Conservation (phyloP, 2,113 vertebrate genomes). For the Scopus umbretta region DNA sequence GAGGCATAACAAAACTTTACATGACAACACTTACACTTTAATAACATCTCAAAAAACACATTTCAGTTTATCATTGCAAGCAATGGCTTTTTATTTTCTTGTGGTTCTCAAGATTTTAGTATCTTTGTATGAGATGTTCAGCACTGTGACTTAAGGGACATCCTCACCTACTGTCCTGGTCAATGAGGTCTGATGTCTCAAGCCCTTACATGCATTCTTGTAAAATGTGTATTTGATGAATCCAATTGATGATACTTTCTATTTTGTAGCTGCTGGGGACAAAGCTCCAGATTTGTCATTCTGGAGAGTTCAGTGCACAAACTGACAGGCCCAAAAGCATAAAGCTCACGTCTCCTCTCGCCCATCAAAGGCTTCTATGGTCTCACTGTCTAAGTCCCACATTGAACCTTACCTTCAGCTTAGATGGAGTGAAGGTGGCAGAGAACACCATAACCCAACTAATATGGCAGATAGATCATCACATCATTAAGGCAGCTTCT, state of each 20-base stretch:
- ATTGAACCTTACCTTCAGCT: background rate
- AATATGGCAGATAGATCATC: background rate
- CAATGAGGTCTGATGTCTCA: background rate
- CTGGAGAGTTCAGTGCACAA: background rate
- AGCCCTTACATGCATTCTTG: background rate
- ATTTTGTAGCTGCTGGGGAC: background rate
- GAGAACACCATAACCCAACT: background rate
- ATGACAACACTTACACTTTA: background rate
- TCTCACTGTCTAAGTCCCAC: background rate
- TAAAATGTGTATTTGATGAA: background rate
- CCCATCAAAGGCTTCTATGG: background rate
- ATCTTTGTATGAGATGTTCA: background rate
- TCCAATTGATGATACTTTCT: background rate
- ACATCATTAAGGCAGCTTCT: background rate
- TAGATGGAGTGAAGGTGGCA: background rate
- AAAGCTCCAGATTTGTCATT: background rate
- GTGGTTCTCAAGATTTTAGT: background rate
- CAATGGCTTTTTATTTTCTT: too few species aligned
- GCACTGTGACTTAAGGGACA: background rate
- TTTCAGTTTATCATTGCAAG: background rate
- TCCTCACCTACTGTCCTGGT: background rate
- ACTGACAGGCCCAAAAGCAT: background rate
- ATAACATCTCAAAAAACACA: background rate
- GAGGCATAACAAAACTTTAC: background rate
- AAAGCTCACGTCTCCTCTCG: background rate